These are phyloP conservation scores for Ectemnius cavifrons DNA, from an alignment of 2,888 invertebrate genomes.

Conservation along the genomic window DNA sequence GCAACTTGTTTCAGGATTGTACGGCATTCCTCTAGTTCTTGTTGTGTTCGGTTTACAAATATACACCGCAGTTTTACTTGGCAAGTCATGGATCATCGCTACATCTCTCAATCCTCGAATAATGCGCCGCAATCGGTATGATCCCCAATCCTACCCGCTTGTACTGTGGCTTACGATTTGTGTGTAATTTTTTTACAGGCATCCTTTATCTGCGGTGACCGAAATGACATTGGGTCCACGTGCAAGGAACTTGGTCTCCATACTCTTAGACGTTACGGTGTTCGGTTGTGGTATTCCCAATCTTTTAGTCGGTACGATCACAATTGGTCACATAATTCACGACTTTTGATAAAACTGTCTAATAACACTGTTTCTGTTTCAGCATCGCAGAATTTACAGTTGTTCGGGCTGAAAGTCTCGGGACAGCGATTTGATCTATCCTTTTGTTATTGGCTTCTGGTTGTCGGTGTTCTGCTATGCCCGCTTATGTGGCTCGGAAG, in stretches of 20 bases:
- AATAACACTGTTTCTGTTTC: slow-evolving; percentile 37
- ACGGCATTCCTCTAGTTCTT: slow-evolving; percentile 85
- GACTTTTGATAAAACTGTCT: background rate
- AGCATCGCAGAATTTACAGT: slow-evolving; percentile 89
- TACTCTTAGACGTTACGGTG: slow-evolving; percentile 86
- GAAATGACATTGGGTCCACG: slow-evolving; percentile 86
- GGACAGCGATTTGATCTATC: slow-evolving; percentile 83
- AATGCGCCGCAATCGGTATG: slow-evolving; percentile 80
- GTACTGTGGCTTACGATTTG: background rate
- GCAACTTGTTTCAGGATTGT: slow-evolving; percentile 80
- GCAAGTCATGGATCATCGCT: slow-evolving; percentile 90
- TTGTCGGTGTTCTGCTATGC: slow-evolving; percentile 86
- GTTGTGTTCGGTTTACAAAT: slow-evolving; percentile 85
- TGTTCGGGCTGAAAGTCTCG: slow-evolving; percentile 86
- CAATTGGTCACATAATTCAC: background rate
- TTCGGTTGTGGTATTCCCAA: slow-evolving; percentile 90
- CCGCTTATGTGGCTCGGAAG: slow-evolving; percentile 94
- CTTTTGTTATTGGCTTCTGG: slow-evolving; percentile 90
- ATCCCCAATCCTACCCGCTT: background rate
- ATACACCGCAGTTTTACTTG: slow-evolving; percentile 89
- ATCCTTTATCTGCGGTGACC: slow-evolving; percentile 91
- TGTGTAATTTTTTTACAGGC: slow-evolving; percentile 78
- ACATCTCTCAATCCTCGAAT: slow-evolving; percentile 85
- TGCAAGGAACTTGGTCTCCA: slow-evolving; percentile 82
- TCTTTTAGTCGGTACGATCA: slow-evolving; percentile 84